Percentiles rank a stretch among this genome's conserved stretches.
Evolutionary conservation across 2,888 invertebrate genomes (phyloP).

Genomic region (Empis stercorea): DNA sequence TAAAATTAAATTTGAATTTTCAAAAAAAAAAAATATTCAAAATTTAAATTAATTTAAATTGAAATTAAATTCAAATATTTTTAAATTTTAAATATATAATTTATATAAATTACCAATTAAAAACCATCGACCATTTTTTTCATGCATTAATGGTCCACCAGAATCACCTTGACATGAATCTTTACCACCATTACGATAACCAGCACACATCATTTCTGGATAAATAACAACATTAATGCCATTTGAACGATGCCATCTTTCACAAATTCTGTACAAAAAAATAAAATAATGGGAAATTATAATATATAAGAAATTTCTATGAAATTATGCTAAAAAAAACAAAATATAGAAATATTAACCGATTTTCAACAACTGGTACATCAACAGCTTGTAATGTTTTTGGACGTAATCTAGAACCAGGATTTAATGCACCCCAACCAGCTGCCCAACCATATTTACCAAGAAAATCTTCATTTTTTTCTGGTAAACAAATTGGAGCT

Average conservation of each 20-base stretch:
- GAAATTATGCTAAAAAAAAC: too few species aligned
- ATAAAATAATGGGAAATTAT: too few species aligned
- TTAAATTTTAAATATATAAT: background rate
- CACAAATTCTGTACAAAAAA: slow-evolving; percentile 45
- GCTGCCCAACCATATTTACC: slow-evolving; percentile 88
- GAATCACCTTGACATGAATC: slow-evolving; percentile 49
- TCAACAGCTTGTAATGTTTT: slow-evolving; percentile 84
- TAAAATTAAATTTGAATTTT: too few species aligned
- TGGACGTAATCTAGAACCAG: slow-evolving; percentile 73
- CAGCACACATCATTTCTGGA: slow-evolving; percentile 91
- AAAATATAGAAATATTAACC: too few species aligned
- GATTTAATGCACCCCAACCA: slow-evolving; percentile 81
- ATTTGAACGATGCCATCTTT: slow-evolving; percentile 51
- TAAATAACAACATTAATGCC: slow-evolving; percentile 60
- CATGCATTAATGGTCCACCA: slow-evolving; percentile 83
- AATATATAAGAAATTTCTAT: too few species aligned
- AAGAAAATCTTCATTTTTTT: slow-evolving; percentile 77
- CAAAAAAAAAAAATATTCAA: background rate
- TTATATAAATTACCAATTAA: slow-evolving; percentile 53
- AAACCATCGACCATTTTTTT: slow-evolving; percentile 76
- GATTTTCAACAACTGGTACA: slow-evolving; percentile 85
- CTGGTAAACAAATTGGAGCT: slow-evolving; percentile 83
- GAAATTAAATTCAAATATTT: too few species aligned
- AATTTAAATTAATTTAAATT: background rate
- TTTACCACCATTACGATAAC: slow-evolving; percentile 71